Evolutionary conservation across 92 coral and sea anemone species (phyloP).

Genomic region (Zoanthus solanderi): DNA sequence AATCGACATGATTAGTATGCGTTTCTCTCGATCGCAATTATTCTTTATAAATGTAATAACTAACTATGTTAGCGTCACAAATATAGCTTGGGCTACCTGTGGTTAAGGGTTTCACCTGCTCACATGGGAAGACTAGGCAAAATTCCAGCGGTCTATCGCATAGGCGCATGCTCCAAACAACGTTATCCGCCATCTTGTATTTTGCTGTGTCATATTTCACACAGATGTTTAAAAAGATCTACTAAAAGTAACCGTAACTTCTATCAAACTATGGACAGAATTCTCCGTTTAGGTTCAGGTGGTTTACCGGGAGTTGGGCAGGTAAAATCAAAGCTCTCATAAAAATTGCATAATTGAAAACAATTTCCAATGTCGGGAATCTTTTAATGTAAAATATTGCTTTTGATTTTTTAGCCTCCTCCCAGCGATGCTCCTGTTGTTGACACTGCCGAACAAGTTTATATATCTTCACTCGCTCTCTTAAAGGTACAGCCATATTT

Average conservation of each 20-base stretch:
- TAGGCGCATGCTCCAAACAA: neutral
- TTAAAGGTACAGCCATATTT: constrained; percentile 70
- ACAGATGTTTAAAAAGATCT: neutral
- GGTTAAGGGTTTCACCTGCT: too few relatives aligned
- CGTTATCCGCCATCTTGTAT: constrained; percentile 19
- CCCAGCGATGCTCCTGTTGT: constrained; percentile 95
- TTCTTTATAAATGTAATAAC: too few relatives aligned
- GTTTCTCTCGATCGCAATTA: too few relatives aligned
- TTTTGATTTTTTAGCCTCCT: constrained; percentile 61
- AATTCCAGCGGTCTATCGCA: constrained; percentile 21
- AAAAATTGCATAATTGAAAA: neutral
- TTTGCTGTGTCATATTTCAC: constrained; percentile 48
- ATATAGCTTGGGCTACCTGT: too few relatives aligned
- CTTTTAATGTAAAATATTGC: neutral
- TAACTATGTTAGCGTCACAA: too few relatives aligned
- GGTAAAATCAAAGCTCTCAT: constrained; percentile 36
- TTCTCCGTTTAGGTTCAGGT: constrained; percentile 98
- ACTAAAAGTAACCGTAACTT: neutral
- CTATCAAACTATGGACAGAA: constrained; percentile 82
- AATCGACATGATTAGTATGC: too few relatives aligned
- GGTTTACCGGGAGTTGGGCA: constrained; percentile 99
- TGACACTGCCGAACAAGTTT: constrained; percentile 98
- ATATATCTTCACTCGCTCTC: constrained; percentile 91
- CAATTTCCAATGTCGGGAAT: neutral
- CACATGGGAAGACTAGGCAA: too few relatives aligned